These are phyloP conservation scores for Fissipunctia ypsillon DNA, from an alignment of 2,888 invertebrate genomes.

Conservation along the genomic window DNA sequence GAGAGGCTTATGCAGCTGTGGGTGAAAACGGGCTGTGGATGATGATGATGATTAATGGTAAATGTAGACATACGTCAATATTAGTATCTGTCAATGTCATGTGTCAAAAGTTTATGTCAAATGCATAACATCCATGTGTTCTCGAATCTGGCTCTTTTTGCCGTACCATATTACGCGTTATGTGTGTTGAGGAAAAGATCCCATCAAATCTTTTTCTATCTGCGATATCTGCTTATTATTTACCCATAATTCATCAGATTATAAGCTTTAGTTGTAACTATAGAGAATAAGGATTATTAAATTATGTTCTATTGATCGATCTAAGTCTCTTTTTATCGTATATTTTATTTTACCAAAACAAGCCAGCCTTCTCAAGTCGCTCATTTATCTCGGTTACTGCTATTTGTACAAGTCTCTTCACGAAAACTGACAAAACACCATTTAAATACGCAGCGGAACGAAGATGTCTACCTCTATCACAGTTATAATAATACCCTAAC, in stretches of 20 bases:
- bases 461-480: conserved; percentile 43
- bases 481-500: conserved; percentile 37
- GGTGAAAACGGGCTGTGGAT: no score
- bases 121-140: not conserved
- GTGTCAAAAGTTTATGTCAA: no score
- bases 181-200: not conserved
- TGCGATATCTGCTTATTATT: not conserved
- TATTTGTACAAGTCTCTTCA: not conserved
- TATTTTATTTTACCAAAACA: not conserved
- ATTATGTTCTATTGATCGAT: not conserved
- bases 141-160: no score
- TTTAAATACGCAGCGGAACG: conserved; percentile 33
- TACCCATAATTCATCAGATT: not conserved
- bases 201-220: not conserved
- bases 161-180: not conserved
- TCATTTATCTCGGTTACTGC: conserved; percentile 17
- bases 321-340: not conserved
- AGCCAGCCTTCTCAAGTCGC: not conserved
- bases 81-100: not conserved
- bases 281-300: not conserved
- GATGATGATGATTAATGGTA: no score
- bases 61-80: not conserved
- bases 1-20: no score
- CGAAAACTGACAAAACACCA: conserved; percentile 27
- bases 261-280: not conserved